Evolutionary conservation across 2,888 invertebrate species (phyloP), one percentile per base, ranked within the genome.

Genomic region (Dione juno): DNA sequence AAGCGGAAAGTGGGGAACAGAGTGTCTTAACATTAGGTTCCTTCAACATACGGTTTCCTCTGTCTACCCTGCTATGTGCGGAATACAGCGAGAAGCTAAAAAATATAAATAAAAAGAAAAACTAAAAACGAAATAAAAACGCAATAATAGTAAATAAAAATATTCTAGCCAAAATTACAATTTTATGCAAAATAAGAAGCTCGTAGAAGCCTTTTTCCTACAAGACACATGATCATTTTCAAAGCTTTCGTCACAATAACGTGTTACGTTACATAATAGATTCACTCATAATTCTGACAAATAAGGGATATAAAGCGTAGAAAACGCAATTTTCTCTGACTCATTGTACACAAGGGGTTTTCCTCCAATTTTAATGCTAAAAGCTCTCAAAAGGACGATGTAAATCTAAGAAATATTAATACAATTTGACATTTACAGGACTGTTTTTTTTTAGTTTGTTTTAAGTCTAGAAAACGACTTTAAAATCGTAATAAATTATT

Each of bases 271-370:
- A 43, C 9, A 59, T 59, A n/a, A 45, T 45, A 57, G 37, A 40
- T 37, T 57, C 57, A 19, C 37, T 40, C 28, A n/a, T 45, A 35
- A 61, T 61, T n/a, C 61, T 45, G 11, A 61, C 11, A 61, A 61
- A 45, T 45, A 45, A 35, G n/a, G 14, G n/a, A 61, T 16, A 45
- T 45, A 16, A 45, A 61, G 45, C 45, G 35, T n/a, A n/a, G 10
- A 61, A 50, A 61, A 61, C 28, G 28, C 59, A 40, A 59, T 67
- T 52, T 67, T 52, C 16, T 41, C 6, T 57, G 45, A 37, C 10
- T 67, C 52, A 50, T 67, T 67, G 35, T 50, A 28, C 48, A 21
- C n/a, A 48, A 43, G 28, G 11, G 50, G 21, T 66, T 68, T 45
- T 37, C 9, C 16, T 19, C 10, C 28, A 54, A 53, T 68, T 54